Evolutionary conservation across 2,888 invertebrate species (phyloP).

Genomic region (Mylabris sibirica): DNA sequence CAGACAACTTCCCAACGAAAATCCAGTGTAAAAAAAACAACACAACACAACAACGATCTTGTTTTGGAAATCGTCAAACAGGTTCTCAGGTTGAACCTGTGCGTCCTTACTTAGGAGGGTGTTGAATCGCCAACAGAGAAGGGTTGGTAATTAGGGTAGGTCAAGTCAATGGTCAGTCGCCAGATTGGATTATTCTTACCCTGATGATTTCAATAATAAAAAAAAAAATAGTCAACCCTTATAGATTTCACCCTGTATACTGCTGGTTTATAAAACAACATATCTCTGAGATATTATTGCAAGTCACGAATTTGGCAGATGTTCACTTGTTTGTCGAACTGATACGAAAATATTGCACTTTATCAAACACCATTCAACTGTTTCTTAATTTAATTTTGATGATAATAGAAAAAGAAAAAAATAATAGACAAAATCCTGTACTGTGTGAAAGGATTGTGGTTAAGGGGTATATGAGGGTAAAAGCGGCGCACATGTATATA

Average conservation of each 20-base stretch:
- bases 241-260: no score
- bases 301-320: slow-evolving; percentile 58
- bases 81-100: background rate
- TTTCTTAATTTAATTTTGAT: slow-evolving; percentile 17
- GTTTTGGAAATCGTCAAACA: background rate
- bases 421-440: slow-evolving; percentile 30
- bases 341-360: slow-evolving; percentile 48
- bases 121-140: background rate
- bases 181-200: background rate
- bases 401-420: background rate
- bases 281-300: slow-evolving; percentile 50
- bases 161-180: background rate
- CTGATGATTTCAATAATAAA: no score
- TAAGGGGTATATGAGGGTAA: slow-evolving; percentile 41
- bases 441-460: slow-evolving; percentile 48
- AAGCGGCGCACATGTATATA: slow-evolving; percentile 37
- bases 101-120: background rate
- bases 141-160: slow-evolving; percentile 6
- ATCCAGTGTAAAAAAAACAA: background rate
- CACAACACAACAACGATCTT: background rate
- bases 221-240: no score
- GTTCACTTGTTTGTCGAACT: slow-evolving; percentile 52
- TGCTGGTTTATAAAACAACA: slow-evolving; percentile 16
- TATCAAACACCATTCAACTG: slow-evolving; percentile 5
- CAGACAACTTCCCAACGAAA: slow-evolving; percentile 5